phyloP scores from a whole-genome alignment of 2,113 vertebrate genomes.

The Mesocricetus auratus region DNA sequence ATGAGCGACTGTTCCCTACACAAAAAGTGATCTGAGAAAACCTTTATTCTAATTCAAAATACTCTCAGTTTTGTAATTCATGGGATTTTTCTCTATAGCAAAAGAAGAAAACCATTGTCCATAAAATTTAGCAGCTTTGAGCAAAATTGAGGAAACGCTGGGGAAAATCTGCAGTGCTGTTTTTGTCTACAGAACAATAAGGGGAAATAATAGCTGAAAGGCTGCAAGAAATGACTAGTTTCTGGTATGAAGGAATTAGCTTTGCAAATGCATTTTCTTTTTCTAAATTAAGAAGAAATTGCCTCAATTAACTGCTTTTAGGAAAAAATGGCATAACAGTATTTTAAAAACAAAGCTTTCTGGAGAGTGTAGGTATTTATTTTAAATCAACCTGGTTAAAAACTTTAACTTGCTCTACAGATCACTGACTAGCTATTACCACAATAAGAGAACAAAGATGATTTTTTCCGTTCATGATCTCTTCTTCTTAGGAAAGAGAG shows the following conservation, averaged over 20 bases:
- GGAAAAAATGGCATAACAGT: neutral
- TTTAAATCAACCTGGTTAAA: constrained; percentile 60
- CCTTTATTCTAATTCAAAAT: constrained; percentile 70
- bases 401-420: constrained; percentile 13
- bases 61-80: constrained; percentile 64
- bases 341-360: constrained; percentile 39
- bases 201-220: constrained; percentile 59
- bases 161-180: constrained; percentile 29
- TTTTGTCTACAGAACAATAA: constrained; percentile 49
- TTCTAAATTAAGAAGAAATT: constrained; percentile 66
- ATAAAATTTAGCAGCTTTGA: constrained; percentile 56
- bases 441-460: neutral
- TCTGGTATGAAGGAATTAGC: constrained; percentile 24
- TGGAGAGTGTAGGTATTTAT: constrained; percentile 50
- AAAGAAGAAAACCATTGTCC: constrained; percentile 58
- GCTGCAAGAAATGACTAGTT: constrained; percentile 45
- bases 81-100: constrained; percentile 60
- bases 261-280: constrained; percentile 40
- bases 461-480: neutral
- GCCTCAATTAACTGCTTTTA: constrained; percentile 61
- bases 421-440: constrained; percentile 30
- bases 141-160: constrained; percentile 58
- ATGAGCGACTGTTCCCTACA: constrained; percentile 30
- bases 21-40: constrained; percentile 58
- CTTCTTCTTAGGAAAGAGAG: neutral